These are phyloP conservation scores for Hemicrepidius hirtus DNA, from an alignment of 2,888 invertebrate species.

Conservation along the genomic window DNA sequence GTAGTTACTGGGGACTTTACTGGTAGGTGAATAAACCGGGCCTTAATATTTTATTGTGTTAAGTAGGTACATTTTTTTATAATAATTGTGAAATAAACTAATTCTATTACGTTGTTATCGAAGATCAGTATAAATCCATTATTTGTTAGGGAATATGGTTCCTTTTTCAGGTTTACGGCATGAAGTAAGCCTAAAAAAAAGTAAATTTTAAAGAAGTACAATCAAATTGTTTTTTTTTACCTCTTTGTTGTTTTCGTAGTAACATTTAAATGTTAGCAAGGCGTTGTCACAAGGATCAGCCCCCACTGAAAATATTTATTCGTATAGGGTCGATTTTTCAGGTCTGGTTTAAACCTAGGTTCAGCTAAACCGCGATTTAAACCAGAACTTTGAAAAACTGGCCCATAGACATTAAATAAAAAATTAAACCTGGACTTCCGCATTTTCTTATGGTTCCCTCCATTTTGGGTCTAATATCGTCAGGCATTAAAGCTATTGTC, in stretches of 20 bases:
- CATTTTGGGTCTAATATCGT: constrained; percentile 63
- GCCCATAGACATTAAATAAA: not conserved
- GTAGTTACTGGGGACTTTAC: too few relatives aligned
- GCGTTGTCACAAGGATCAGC: constrained; percentile 62
- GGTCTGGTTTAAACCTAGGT: too few relatives aligned
- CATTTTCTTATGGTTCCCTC: constrained; percentile 65
- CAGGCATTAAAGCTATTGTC: constrained; percentile 68
- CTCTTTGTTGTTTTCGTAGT: constrained; percentile 52
- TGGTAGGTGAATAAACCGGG: too few relatives aligned
- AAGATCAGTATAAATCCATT: not conserved
- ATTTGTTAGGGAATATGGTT: too few relatives aligned
- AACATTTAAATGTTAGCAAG: constrained; percentile 62
- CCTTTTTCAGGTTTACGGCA: not conserved
- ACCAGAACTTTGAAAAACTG: too few relatives aligned
- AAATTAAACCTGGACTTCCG: constrained; percentile 68
- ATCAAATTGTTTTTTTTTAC: constrained; percentile 5
- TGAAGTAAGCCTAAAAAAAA: not conserved
- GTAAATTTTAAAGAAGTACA: not conserved
- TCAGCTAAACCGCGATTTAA: too few relatives aligned
- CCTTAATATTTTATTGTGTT: too few relatives aligned
- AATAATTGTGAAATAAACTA: too few relatives aligned
- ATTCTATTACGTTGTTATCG: not conserved
- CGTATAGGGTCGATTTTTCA: too few relatives aligned
- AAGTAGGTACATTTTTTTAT: too few relatives aligned
- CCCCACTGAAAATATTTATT: constrained; percentile 54